Evolutionary conservation across 2,797 vertebrate species (phyloP).

Genomic region (Cynodonichthys magdalenae): DNA sequence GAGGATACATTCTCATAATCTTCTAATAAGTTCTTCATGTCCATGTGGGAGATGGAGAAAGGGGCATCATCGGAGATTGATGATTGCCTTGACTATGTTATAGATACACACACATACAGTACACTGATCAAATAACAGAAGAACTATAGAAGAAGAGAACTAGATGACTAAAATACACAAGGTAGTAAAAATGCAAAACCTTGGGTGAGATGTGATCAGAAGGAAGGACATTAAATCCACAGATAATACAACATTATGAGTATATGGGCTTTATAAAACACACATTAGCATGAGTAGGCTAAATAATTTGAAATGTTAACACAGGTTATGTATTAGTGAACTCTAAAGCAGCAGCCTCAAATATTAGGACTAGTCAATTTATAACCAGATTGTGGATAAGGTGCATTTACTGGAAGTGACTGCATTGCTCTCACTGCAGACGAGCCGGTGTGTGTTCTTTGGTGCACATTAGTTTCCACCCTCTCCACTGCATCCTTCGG

Average conservation of each 20-base stretch:
- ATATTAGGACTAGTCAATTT: not conserved
- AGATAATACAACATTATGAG: not conserved
- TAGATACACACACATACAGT: constrained; percentile 5
- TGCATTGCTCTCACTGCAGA: not conserved
- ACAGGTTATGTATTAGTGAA: not conserved
- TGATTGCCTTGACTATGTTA: constrained; percentile 1
- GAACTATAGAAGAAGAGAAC: not conserved
- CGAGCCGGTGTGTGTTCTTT: not conserved
- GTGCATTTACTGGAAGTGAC: not conserved
- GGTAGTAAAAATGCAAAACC: too few species aligned
- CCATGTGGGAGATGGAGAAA: constrained; percentile 23
- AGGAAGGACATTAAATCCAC: not conserved
- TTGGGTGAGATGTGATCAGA: too few species aligned
- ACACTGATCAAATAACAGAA: constrained; percentile 8
- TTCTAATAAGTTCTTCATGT: not conserved
- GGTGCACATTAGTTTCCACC: constrained; percentile 18
- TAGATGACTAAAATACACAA: not conserved
- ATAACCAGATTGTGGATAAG: not conserved
- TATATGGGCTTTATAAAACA: not conserved
- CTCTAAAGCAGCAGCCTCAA: not conserved
- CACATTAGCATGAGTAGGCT: not conserved
- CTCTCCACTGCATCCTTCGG: constrained; percentile 5
- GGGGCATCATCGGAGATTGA: constrained; percentile 27
- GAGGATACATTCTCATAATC: constrained; percentile 34
- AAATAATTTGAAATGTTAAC: not conserved